Base-by-base conservation (phyloP, 2,797 vertebrate species). In the Cossypha caffra region DNA sequence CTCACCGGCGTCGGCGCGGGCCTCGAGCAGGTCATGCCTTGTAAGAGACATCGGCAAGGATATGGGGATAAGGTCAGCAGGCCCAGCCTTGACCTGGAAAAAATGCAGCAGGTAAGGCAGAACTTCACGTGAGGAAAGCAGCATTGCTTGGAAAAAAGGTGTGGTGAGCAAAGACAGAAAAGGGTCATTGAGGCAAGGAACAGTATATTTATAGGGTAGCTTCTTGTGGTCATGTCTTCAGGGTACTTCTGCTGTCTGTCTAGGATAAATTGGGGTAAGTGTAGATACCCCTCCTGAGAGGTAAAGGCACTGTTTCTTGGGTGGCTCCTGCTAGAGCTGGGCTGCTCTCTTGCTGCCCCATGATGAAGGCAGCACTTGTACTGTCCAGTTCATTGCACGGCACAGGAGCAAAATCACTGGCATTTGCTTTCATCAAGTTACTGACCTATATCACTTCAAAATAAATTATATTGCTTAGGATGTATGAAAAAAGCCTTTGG, bases 81-180 rank as follows among this genome's bases (percentile, higher is more conserved):
- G 95, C 99, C 99, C 55, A 99, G 99, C 96, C 98, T 99, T 66
- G 99, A 99, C 94, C 96, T 99, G 93, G 99, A 99, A 97, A 99
- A 99, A 97, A 99, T 99, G 99, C 99, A 99, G 97, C 99, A 99
- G 98, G 99, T 99, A 96, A 96, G 97, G 61, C 23, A 45, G 52
- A 81, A 24, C 26, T 64, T 62, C 3, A 1, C 1, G 2, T 8
- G 48, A 69, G 23, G 51, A 77, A 69, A 29, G 59, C 25, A 35
- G 31, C 48, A 7, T 45, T 2, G 1, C 55, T 43, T 47, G 48
- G 24, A 24, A 55, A 40, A 29, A 43, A 42, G 18, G 10, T 6
- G 2, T 3, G 67, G 31, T 45, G 59, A 85, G 62, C n/a, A 29
- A 66, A 73, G 66, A 10, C 4, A 3, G 51, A 33, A 38, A 4